phyloP scores from a whole-genome alignment of 2,888 invertebrate genomes.

The Acleris laterana region DNA sequence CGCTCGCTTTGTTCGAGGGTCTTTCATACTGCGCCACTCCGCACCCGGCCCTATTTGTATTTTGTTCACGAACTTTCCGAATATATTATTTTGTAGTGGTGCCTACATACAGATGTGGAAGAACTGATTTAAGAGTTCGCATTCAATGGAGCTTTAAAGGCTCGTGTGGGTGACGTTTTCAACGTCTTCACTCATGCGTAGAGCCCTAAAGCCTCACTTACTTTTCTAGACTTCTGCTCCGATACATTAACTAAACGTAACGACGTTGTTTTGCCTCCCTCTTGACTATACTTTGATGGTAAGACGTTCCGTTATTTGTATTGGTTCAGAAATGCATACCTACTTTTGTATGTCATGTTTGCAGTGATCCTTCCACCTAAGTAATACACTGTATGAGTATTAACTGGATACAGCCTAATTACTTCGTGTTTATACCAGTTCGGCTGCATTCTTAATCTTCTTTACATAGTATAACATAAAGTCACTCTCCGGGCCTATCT shows the following conservation, averaged over 20 bases:
- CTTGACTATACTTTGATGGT: neutral
- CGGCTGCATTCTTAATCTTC: no score
- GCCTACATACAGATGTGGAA: constrained; percentile 66
- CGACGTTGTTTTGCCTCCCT: neutral
- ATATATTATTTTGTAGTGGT: constrained; percentile 75
- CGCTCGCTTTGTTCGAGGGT: constrained; percentile 65
- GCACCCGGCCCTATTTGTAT: constrained; percentile 72
- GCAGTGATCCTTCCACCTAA: no score
- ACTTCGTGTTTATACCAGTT: no score
- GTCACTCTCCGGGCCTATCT: no score
- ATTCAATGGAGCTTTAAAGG: constrained; percentile 68
- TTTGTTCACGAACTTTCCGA: constrained; percentile 78
- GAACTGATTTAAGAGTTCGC: constrained; percentile 74
- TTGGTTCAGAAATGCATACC: neutral
- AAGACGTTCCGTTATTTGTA: neutral
- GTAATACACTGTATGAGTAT: no score
- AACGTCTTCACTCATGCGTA: constrained; percentile 47
- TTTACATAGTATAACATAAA: no score
- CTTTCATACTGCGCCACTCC: constrained; percentile 68
- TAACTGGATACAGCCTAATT: no score
- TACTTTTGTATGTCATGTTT: neutral
- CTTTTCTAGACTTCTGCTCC: constrained; percentile 19
- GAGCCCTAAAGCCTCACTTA: constrained; percentile 36
- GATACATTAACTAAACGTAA: constrained; percentile 4
- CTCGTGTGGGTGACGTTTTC: constrained; percentile 56